Base-by-base conservation (phyloP, 2,797 vertebrate genomes). In the Leucoraja ocellata region DNA sequence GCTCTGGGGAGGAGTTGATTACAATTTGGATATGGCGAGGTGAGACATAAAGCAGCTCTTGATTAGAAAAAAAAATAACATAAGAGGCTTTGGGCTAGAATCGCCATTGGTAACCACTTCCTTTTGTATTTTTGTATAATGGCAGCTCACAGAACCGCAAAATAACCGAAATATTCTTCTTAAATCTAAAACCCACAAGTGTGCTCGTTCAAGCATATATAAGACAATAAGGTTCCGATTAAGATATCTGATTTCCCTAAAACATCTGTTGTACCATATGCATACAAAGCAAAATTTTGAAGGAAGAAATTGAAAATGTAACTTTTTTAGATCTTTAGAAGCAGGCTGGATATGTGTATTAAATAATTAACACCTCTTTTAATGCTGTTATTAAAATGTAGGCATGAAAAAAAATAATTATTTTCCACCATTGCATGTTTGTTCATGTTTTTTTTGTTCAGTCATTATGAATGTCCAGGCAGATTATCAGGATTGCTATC, bases 121-220 rank as follows among this genome's bases (percentile, higher is more conserved):
- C 1, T n/a, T 28, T 16, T 58, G 46, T 86, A 86, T 63, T 86
- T 63, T 86, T 65, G 58, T 61, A 14, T n/a, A 86, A 63, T 65
- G 83, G 58, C 58, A 86, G 83, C 61, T 65, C 28, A 86, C 28
- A 86, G 63, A 28, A 58, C 61, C 32, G 28, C 63, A 65, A 86
- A 65, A 14, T 28, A 86, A 63, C 83, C 28, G 32, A 61, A 63
- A 13, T 4, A 63, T 63, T 84, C 54, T 28, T 58, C 28, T 86
- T 32, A 63, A 86, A 86, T 86, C 83, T 63, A 86, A 86, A 86
- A 86, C 83, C 58, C 58, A 86, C 83, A 86, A 63, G 13, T 63
- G 58, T 86, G 83, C 83, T 86, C 28, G 28, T 65, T 86, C 83
- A 86, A 63, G 28, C 65, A 4, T 63, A 86, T 61, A 28, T 54